Evolutionary conservation across 2,888 invertebrate species (phyloP).

Genomic region (Tetragonisca angustula): DNA sequence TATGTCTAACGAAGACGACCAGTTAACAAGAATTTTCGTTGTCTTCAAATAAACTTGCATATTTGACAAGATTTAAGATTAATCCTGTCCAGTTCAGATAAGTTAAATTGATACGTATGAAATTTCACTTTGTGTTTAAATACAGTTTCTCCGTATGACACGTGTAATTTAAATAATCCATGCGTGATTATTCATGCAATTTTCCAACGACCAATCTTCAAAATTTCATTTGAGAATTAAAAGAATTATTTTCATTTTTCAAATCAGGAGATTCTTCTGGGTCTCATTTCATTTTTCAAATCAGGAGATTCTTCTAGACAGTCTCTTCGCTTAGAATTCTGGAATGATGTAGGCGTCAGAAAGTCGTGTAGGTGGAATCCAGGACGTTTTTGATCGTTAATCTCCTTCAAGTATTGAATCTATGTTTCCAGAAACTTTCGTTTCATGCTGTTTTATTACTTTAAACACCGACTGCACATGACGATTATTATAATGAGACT

Average conservation of each 20-base stretch:
- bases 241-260: background rate
- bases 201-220: background rate
- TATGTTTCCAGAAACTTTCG: no score
- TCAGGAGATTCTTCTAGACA: background rate
- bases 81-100: background rate
- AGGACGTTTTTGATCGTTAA: no score
- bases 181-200: background rate
- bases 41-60: background rate
- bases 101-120: background rate
- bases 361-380: no score
- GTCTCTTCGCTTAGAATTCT: no score
- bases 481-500: no score
- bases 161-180: background rate
- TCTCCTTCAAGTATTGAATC: no score
- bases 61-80: background rate
- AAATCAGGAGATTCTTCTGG: background rate
- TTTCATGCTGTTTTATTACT: no score
- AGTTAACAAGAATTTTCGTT: background rate
- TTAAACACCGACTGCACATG: no score
- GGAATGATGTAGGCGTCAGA: no score
- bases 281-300: no score
- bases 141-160: background rate
- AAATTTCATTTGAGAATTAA: background rate
- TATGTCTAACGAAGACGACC: background rate
- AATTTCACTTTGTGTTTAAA: background rate